Conservation (phyloP, 2,888 invertebrate genomes). For the Aphrophora alni region DNA sequence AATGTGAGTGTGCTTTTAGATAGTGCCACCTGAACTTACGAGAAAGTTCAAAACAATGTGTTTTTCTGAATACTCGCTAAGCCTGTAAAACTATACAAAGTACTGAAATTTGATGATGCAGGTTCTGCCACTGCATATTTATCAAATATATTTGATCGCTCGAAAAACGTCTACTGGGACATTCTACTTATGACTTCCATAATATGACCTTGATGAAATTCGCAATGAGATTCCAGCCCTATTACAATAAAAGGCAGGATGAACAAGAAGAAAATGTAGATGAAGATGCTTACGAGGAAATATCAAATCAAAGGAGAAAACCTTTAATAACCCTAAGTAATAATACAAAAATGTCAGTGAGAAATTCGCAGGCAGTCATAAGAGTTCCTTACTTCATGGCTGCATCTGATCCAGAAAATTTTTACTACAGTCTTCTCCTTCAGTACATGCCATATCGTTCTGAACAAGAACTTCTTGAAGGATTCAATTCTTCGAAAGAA, state of each 20-base stretch:
- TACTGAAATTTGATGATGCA: not conserved
- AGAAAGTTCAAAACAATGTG: not conserved
- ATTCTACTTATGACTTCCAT: not conserved
- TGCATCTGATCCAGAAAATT: conserved; percentile 52
- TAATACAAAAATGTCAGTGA: not conserved
- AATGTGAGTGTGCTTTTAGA: not conserved
- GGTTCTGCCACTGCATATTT: not conserved
- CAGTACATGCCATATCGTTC: conserved; percentile 51
- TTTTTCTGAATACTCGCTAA: not conserved
- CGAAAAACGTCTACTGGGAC: not conserved
- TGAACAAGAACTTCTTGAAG: conserved; percentile 50
- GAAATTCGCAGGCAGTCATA: conserved; percentile 28
- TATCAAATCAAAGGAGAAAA: not conserved
- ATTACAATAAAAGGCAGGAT: conserved; percentile 33
- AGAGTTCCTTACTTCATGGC: conserved; percentile 49
- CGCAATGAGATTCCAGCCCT: conserved; percentile 26
- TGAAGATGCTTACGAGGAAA: not conserved
- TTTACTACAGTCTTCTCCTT: conserved; percentile 52
- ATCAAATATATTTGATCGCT: not conserved
- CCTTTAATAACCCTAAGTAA: not conserved
- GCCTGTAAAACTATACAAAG: not conserved
- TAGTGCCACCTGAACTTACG: not conserved
- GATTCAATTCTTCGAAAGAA: conserved; percentile 46
- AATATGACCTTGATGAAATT: not conserved
- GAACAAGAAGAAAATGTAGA: conserved; percentile 10